Evolutionary conservation across 2,888 invertebrate genomes (phyloP).

Genomic region (Lumbricus terrestris): DNA sequence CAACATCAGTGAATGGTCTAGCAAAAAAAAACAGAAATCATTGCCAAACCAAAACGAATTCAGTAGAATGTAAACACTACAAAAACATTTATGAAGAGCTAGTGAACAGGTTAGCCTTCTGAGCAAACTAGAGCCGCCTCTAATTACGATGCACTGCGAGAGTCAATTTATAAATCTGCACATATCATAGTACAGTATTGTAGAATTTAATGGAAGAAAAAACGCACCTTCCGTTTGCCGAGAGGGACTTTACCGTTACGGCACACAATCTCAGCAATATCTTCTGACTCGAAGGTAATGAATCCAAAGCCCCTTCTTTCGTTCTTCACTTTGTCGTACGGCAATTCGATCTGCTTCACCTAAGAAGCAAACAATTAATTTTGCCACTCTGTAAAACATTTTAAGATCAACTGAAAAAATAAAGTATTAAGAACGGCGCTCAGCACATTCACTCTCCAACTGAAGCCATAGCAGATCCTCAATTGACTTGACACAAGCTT

Average conservation of each 20-base stretch:
- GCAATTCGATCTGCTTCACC: constrained; percentile 94
- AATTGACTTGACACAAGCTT: background rate
- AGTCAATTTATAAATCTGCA: no score
- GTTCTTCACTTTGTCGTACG: constrained; percentile 94
- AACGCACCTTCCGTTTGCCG: constrained; percentile 85
- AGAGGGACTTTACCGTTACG: constrained; percentile 85
- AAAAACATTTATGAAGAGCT: background rate
- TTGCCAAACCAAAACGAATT: background rate
- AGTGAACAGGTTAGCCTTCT: background rate
- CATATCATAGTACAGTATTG: no score
- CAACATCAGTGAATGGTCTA: no score
- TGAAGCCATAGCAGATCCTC: no score
- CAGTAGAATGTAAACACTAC: background rate
- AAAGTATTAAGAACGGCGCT: no score
- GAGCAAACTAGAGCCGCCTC: background rate
- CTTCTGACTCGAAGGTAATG: constrained; percentile 93
- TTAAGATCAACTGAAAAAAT: background rate
- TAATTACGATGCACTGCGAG: no score
- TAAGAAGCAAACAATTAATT: constrained; percentile 58
- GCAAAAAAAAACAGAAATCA: no score
- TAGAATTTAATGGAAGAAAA: constrained; percentile 23
- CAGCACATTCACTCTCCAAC: no score
- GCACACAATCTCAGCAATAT: constrained; percentile 81
- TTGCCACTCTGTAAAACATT: background rate
- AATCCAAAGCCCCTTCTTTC: constrained; percentile 96